Base-by-base conservation (phyloP, 1,140 invertebrate species). In the Lanistes nyassanus region DNA sequence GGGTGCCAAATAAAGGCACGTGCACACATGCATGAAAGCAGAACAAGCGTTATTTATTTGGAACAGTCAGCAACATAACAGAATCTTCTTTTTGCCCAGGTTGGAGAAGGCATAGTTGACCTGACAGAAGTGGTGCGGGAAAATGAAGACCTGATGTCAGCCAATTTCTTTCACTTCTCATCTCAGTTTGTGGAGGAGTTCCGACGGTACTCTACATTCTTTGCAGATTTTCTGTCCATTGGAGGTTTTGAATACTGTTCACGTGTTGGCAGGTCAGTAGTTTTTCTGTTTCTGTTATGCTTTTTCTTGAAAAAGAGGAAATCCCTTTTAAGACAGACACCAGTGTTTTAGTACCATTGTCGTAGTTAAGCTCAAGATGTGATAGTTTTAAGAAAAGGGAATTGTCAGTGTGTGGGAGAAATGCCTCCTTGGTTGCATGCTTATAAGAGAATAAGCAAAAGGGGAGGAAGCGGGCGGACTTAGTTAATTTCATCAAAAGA, bases 191-290 rank as follows among this genome's bases (percentile, higher is more conserved):
- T 94, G 77, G 90, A 91, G 77, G 90, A 94, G 47, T 95, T 94
- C 84, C 92, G 92, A 83, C 91, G 91, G 80, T 96, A 95, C 90
- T 92, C 94, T 60, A 91, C 92, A 84, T 90, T 91, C 76, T 91
- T 95, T 85, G 94, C 94, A 86, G 94, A 95, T 80, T 86, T 95
- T 73, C 92, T 94, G 80, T 92, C 93, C 80, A 91, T 94, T 74
- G 92, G 92, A 82, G 94, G 93, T 73, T 94, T 94, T 89, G 87
- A 91, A 70, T 91, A 93, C 81, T 93, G 94, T 72, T 91, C 92
- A 67, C 85, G 84, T 72, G 80, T 69, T 56, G 84, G 82, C 31
- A 85, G 78, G 85, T 87, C 69, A 47, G 77, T 21, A 36, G 29
- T 23, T 74, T 42, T 51, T n/a, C 31, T 69, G 29, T 29, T 74